Conservation (phyloP, 2,113 vertebrate species). For the Grammomys dolichurus region DNA sequence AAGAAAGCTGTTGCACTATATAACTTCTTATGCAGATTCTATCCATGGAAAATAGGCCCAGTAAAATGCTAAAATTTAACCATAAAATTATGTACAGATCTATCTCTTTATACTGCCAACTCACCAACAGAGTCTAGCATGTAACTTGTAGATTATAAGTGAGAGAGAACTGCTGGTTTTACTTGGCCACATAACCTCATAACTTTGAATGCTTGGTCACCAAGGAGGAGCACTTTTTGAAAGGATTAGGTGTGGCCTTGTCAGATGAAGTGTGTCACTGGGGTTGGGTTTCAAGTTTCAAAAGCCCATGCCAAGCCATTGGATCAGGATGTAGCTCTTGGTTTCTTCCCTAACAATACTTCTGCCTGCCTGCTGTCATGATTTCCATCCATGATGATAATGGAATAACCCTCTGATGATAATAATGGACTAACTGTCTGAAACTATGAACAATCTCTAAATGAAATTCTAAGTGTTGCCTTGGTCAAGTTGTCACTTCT, state of each 20-base stretch:
- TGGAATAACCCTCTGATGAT: neutral
- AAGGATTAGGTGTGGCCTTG: neutral
- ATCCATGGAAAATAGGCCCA: neutral
- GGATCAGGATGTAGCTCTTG: neutral
- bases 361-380: neutral
- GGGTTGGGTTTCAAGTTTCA: neutral
- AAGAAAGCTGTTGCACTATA: neutral
- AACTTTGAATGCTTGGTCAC: neutral
- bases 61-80: neutral
- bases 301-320: neutral
- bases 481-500: neutral
- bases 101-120: neutral
- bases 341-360: neutral
- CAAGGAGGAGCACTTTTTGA: neutral
- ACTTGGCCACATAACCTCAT: neutral
- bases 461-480: neutral
- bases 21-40: neutral
- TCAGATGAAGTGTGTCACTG: neutral
- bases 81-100: neutral
- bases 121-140: neutral
- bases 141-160: neutral
- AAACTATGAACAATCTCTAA: neutral
- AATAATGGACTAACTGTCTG: neutral
- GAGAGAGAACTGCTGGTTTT: too few relatives aligned
- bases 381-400: neutral